Percentiles rank a stretch among this genome's conserved stretches.
Evolutionary conservation across 2,113 vertebrate genomes (phyloP).

Genomic region (Rhinoderma darwinii): DNA sequence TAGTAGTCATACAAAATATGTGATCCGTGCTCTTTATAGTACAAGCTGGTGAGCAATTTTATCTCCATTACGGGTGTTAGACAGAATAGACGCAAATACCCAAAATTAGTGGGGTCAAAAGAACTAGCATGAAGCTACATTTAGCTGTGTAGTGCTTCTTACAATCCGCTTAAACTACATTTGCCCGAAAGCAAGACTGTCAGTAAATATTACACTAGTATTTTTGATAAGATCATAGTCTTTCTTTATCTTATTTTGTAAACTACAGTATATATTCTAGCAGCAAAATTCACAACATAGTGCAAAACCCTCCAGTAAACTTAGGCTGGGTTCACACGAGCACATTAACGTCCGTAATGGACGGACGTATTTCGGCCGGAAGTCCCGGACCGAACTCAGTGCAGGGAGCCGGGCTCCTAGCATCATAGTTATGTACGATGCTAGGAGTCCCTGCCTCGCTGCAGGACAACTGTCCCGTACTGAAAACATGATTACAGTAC

Average conservation of each 20-base stretch:
- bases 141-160: neutral
- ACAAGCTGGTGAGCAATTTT: neutral
- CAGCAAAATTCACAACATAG: neutral
- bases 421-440: too few species aligned
- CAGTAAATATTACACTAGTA: conserved; percentile 4
- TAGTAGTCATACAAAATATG: neutral
- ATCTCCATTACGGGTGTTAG: neutral
- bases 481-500: too few species aligned
- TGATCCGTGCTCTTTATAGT: neutral
- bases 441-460: too few species aligned
- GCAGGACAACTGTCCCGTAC: too few species aligned
- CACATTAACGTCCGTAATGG: too few species aligned
- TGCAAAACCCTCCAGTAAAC: neutral
- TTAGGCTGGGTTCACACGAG: too few species aligned
- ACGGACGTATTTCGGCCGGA: too few species aligned
- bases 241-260: neutral
- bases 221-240: conserved; percentile 27
- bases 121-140: neutral
- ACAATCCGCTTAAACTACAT: neutral
- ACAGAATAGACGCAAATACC: neutral
- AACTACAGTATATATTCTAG: neutral
- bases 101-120: neutral
- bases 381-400: too few species aligned
- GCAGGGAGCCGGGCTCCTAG: too few species aligned
- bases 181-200: neutral